Base-by-base conservation (phyloP, 2,888 invertebrate species). In the Epinotia nisella region DNA sequence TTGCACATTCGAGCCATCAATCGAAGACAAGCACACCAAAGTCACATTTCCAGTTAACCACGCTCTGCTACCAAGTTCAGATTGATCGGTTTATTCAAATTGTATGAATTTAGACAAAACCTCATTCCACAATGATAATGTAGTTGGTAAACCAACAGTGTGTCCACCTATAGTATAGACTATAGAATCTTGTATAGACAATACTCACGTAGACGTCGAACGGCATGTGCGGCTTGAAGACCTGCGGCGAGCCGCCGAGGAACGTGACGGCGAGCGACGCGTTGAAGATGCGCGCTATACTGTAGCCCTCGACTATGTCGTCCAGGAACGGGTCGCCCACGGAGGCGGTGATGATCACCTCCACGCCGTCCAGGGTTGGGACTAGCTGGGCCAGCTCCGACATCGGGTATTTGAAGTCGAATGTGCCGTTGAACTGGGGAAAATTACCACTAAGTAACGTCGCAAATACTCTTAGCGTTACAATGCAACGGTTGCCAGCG, bases 151-250 rank as follows among this genome's bases (percentile, higher is more conserved):
- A n/a, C n/a, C 21, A 24, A 24, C 21, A 24, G 21, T 24, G 21
- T 24, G 21, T 24, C 21, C 21, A n/a, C n/a, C n/a, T n/a, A n/a
- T n/a, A n/a, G n/a, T n/a, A n/a, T n/a, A n/a, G n/a, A n/a, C n/a
- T n/a, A n/a, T n/a, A n/a, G 3, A 24, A 24, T 0, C 24, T 24
- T 3, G 24, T 4, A n/a, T 2, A 10, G 10, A 4, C 15, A 49
- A 15, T 19, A 85, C 96, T 95, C 89, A 97, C 97, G 87, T 98
- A 98, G 62, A 96, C 94, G 76, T 96, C 96, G 82, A 98, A 97
- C 0, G 98, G 98, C 97, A 99, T 98, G 10, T 97, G 95, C 0
- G 99, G 99, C 87, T 99, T 99, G 91, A 99, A 99, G 17, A 99
- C 96, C 89, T 99, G 98, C 9, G 99, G 97, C 0, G 96, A 95